Evolutionary conservation across 1,140 invertebrate genomes (phyloP).

Genomic region (Musca domestica): DNA sequence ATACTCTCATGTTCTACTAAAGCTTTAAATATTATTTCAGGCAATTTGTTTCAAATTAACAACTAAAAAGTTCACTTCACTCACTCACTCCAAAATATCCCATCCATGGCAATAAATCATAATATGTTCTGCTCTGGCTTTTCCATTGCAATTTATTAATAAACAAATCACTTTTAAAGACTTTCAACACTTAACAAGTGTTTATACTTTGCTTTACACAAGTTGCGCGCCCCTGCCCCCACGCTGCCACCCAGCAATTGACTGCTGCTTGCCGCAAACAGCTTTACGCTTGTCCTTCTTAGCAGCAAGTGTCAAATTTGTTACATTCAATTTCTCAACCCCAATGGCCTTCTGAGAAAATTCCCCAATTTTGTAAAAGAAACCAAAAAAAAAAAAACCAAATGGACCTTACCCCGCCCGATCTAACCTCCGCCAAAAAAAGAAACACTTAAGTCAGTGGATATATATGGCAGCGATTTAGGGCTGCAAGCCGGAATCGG

Average conservation of each 20-base stretch:
- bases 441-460: not conserved
- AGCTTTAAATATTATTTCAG: too few relatives aligned
- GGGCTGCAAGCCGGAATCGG: not conserved
- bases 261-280: not conserved
- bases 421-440: not conserved
- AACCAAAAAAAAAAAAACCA: not conserved
- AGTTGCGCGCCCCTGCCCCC: not conserved
- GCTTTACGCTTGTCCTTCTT: not conserved
- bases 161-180: conserved; percentile 22
- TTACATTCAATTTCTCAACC: not conserved
- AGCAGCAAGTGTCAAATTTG: conserved; percentile 12
- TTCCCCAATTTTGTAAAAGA: not conserved
- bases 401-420: not conserved
- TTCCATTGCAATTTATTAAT: conserved; percentile 16
- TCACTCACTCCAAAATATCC: too few relatives aligned
- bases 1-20: too few relatives aligned
- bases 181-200: conserved; percentile 19
- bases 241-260: not conserved
- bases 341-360: not conserved
- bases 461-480: not conserved
- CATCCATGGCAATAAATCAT: conserved; percentile 12
- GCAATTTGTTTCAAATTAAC: too few relatives aligned
- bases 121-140: not conserved
- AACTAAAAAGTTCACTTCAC: too few relatives aligned
- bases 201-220: conserved; percentile 16